A percentile compares a stretch with the other conserved stretches of the same genome.
phyloP scores from a whole-genome alignment of 2,888 invertebrate genomes.

The Ornithoptera priamus region DNA sequence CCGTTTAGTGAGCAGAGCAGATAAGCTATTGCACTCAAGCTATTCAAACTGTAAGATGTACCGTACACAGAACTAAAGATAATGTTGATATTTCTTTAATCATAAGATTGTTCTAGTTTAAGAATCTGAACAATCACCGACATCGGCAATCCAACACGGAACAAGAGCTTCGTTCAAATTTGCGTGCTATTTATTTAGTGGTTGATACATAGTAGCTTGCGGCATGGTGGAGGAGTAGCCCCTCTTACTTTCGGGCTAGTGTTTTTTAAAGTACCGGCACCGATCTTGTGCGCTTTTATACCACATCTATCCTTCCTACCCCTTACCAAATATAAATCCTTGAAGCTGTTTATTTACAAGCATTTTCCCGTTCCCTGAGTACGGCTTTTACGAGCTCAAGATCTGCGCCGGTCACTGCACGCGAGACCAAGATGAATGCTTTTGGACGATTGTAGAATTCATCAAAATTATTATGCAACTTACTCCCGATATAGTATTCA shows the following conservation, averaged over 20 bases:
- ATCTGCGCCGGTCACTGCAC: conserved; percentile 30
- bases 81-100: too few species aligned
- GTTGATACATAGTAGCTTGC: conserved; percentile 58
- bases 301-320: not conserved
- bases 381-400: not conserved
- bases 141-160: conserved; percentile 21
- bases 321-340: too few species aligned
- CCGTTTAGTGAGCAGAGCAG: too few species aligned
- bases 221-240: conserved; percentile 67
- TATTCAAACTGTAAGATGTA: too few species aligned
- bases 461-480: conserved; percentile 4
- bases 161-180: conserved; percentile 18
- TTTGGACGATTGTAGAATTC: conserved; percentile 50
- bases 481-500: not conserved
- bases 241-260: conserved; percentile 26
- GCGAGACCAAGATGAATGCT: conserved; percentile 45
- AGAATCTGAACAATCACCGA: too few species aligned
- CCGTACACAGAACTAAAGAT: too few species aligned
- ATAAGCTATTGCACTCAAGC: too few species aligned
- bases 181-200: conserved; percentile 46
- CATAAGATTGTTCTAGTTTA: too few species aligned
- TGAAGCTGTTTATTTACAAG: too few species aligned
- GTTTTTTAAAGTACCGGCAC: conserved; percentile 1
- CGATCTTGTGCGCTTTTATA: not conserved
- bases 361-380: not conserved